Evolutionary conservation across 2,113 vertebrate genomes (phyloP), one percentile per base, ranked within the genome.

Genomic region (Otis tarda): DNA sequence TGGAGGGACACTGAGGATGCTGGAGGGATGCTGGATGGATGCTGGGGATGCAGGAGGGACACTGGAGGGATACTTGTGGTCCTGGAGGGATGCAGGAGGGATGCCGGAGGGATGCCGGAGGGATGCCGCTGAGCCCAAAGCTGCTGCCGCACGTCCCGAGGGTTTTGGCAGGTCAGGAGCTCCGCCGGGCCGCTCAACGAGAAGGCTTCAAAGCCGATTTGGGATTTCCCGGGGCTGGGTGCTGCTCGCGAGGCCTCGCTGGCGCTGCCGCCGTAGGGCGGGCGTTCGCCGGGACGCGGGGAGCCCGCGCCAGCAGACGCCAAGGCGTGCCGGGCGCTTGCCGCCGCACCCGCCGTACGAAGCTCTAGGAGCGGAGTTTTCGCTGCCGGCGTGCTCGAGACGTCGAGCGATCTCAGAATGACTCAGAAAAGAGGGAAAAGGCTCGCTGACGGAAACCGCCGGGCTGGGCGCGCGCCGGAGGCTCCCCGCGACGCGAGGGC

Each of bases 151-250:
- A 13, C 2, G 0, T 18, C 79, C 49, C 1, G 0, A 17, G 35
- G 12, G 10, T 12, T 55, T 27, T 12, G 28, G 10, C 43, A 2
- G 7, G 6, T 16, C 27, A 17, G 49, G 60, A 11, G 14, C 53
- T 24, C 6, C 0, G 20, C 25, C 20, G n/a, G 8, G 31, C 55
- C 2, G 3, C 68, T 56, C 1, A 5, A 1, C 1, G 1, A 9
- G 41, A 31, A 15, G 31, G 15, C 31, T 78, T 16, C 21, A 15
- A 27, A 45, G 53, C 10, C 21, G 41, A 4, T 9, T 17, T 12
- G 17, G 47, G 13, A 3, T 31, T 68, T 45, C 67, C 67, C 12
- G 8, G 61, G 7, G 15, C 60, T 15, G 4, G 4, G 74, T 8
- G 43, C 33, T 8, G 73, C 16, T 28, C 4, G 3, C 3, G 27